Base-by-base conservation (phyloP, 1,140 invertebrate genomes). In the Drosophila dunni region DNA sequence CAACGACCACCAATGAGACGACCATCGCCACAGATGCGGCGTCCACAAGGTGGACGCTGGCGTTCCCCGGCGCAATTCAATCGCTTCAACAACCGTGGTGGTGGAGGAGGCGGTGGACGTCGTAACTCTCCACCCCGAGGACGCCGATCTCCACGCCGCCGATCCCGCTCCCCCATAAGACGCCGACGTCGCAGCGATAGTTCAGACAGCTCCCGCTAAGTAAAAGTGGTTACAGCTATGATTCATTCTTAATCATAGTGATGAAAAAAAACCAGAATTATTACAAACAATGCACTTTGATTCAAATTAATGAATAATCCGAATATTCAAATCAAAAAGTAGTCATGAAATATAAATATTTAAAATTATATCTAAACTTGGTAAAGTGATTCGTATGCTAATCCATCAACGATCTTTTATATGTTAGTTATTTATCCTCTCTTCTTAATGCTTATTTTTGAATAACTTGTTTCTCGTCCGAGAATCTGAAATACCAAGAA, bases 1-100 rank as follows among this genome's bases (percentile, higher is more conserved):
- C 94, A 94, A 3, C 94, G 95, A 33, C 95, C 95, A 7, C 92
- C 93, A 10, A 94, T 94, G 17, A 94, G 95, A 42, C 94, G 96
- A 6, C 93, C 95, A 15, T 95, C 95, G 64, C 93, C 94, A 36
- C 94, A 95, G 79, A 93, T 94, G 75, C 93, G 94, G 71, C 93
- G 94, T 7, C 93, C 94, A 11, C 94, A 94, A 17, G 94, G 94
- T 8, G 94, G 94, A 8, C 93, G 95, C 5, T 94, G 95, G 91
- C 94, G 95, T 82, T 95, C 95, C 10, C 95, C 95, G 10, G 93
- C 94, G 36, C 92, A 68, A n/a, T 83, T 86, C 24, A 92, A 92
- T 75, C 73, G 91, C 3, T 91, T 91, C 46, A 92, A 91, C 13
- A 89, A 91, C 58, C 75, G 86, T 10, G 85, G 84, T 13, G 79